Percentiles rank a stretch among this genome's conserved stretches.
These are phyloP conservation scores for Isaurus tuberculatus DNA, from an alignment of 92 coral and sea anemone genomes.

Conservation along the genomic window DNA sequence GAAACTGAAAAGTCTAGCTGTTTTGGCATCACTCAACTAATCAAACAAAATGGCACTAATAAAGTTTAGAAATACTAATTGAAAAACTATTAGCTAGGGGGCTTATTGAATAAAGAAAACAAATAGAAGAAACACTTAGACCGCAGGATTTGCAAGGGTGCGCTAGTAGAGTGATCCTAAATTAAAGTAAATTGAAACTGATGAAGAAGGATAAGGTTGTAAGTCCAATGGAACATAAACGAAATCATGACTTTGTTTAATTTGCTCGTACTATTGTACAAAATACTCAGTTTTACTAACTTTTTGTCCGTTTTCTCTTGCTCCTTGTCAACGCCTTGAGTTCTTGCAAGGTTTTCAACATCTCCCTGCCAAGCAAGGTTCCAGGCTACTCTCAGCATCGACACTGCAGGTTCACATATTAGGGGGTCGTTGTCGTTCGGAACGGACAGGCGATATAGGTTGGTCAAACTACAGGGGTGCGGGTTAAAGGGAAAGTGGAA, in stretches of 20 bases:
- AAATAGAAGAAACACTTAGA: too few species aligned
- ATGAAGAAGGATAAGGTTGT: too few species aligned
- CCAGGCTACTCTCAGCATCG: slow-evolving; percentile 91
- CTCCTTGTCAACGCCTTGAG: slow-evolving; percentile 66
- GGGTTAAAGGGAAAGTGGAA: slow-evolving; percentile 89
- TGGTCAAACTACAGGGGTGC: slow-evolving; percentile 66
- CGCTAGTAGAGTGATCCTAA: too few species aligned
- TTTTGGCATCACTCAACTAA: too few species aligned
- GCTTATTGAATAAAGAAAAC: too few species aligned
- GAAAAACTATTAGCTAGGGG: too few species aligned
- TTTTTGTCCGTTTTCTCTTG: slow-evolving; percentile 35
- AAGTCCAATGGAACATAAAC: too few species aligned
- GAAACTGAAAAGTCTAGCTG: too few species aligned
- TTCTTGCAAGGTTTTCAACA: slow-evolving; percentile 69
- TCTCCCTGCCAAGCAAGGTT: slow-evolving; percentile 92
- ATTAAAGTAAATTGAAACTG: too few species aligned
- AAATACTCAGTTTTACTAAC: slow-evolving; percentile 32
- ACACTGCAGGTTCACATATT: slow-evolving; percentile 79
- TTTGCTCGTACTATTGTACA: neutral
- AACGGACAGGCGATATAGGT: slow-evolving; percentile 68
- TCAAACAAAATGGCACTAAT: too few species aligned
- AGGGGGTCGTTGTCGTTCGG: slow-evolving; percentile 76
- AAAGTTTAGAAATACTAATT: too few species aligned
- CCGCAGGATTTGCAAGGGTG: too few species aligned
- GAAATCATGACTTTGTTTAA: neutral